Conservation (phyloP, 2,113 vertebrate genomes). For the Pheucticus melanocephalus region DNA sequence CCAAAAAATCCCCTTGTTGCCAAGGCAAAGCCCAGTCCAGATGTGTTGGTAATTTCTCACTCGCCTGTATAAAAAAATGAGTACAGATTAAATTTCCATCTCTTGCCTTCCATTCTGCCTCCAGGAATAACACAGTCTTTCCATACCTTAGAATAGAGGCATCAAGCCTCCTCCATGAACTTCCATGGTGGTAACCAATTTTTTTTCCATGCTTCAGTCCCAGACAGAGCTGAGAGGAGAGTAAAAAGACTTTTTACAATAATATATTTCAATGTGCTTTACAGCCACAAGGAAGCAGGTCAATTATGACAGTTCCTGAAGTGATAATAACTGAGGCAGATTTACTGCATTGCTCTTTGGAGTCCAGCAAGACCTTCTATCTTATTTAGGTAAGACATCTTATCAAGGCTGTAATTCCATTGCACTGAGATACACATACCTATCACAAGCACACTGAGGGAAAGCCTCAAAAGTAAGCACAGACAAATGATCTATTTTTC, state of each 20-base stretch:
- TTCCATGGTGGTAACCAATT: neutral
- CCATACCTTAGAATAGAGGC: neutral
- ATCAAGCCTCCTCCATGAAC: neutral
- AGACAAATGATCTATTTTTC: neutral
- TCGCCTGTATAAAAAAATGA: neutral
- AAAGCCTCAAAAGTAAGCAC: neutral
- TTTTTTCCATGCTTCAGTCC: neutral
- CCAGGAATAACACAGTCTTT: neutral
- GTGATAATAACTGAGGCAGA: neutral
- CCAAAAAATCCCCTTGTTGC: neutral
- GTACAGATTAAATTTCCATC: neutral
- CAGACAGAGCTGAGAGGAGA: neutral
- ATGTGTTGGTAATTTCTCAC: neutral
- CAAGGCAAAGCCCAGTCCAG: neutral
- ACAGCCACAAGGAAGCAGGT: neutral
- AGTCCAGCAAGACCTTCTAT: neutral
- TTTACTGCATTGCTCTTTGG: neutral
- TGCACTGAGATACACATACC: neutral
- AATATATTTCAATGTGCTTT: neutral
- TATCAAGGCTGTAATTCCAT: neutral
- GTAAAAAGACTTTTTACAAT: neutral
- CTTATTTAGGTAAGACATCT: neutral
- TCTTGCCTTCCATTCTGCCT: neutral
- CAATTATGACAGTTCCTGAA: slow-evolving; percentile 1
- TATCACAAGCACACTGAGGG: neutral